Conservation (phyloP, 92 coral and sea anemone species). For the Umimayanthus kanabou region DNA sequence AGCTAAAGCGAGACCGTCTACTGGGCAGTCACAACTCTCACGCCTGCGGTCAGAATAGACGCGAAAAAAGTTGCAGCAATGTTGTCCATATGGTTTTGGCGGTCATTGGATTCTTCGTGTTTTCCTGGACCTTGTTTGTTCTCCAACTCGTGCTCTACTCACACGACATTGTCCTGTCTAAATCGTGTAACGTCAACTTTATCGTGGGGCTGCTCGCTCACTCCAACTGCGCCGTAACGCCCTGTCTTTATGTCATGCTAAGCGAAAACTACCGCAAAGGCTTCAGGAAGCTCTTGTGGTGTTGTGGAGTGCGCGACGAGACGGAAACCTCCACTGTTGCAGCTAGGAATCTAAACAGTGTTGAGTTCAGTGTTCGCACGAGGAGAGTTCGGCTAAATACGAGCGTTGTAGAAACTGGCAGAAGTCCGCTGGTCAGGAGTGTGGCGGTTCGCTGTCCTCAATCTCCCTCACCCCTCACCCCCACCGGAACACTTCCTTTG, state of each 20-base stretch:
- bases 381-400: background rate
- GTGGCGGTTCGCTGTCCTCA: background rate
- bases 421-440: too few relatives aligned
- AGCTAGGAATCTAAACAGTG: background rate
- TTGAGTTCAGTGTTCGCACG: background rate
- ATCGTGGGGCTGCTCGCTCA: conserved; percentile 28
- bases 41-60: background rate
- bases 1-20: conserved; percentile 17
- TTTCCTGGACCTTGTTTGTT: conserved; percentile 31
- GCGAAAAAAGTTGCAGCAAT: conserved; percentile 27
- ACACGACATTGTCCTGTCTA: conserved; percentile 22
- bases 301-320: background rate
- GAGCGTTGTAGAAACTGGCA: background rate
- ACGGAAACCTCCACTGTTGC: background rate
- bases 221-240: conserved; percentile 34
- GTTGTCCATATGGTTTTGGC: conserved; percentile 40
- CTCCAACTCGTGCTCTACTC: conserved; percentile 34
- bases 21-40: conserved; percentile 16
- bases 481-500: conserved; percentile 1
- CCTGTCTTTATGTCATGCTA: conserved; percentile 14
- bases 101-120: conserved; percentile 35
- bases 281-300: background rate
- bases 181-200: conserved; percentile 34
- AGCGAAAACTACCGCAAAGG: conserved; percentile 40
- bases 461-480: background rate